phyloP scores from a whole-genome alignment of 2,113 vertebrate species.

The Garra rufa region DNA sequence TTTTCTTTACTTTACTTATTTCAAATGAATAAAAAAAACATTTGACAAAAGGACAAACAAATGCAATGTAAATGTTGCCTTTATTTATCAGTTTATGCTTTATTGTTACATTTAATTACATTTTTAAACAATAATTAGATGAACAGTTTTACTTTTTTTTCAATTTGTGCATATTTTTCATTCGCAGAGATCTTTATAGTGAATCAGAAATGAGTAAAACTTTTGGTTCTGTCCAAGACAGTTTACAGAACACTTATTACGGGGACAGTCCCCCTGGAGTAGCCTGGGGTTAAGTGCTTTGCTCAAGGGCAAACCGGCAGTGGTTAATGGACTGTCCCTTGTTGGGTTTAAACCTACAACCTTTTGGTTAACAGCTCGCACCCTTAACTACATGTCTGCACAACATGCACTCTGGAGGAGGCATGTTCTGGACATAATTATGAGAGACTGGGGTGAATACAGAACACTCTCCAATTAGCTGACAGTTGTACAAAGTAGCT shows the following conservation, averaged over 20 bases:
- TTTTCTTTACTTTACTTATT: no score
- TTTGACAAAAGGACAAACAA: background rate
- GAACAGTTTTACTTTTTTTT: no score
- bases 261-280: background rate
- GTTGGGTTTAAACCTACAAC: background rate
- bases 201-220: background rate
- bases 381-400: background rate
- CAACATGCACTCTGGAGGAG: background rate
- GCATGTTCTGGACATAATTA: background rate
- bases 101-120: no score
- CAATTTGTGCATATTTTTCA: background rate
- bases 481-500: background rate
- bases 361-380: slow-evolving; percentile 16
- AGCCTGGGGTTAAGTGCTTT: slow-evolving; percentile 10
- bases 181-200: background rate
- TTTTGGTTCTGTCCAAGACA: background rate
- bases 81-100: background rate
- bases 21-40: no score
- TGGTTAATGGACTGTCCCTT: slow-evolving; percentile 6
- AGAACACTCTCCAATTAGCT: slow-evolving; percentile 1
- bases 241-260: slow-evolving; percentile 1
- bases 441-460: background rate
- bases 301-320: slow-evolving; percentile 8
- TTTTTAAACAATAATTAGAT: no score
- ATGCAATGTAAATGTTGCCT: no score